Evolutionary conservation across 2,113 vertebrate species (phyloP), one percentile per base, ranked within the genome.

Genomic region (Eurystomus gularis): DNA sequence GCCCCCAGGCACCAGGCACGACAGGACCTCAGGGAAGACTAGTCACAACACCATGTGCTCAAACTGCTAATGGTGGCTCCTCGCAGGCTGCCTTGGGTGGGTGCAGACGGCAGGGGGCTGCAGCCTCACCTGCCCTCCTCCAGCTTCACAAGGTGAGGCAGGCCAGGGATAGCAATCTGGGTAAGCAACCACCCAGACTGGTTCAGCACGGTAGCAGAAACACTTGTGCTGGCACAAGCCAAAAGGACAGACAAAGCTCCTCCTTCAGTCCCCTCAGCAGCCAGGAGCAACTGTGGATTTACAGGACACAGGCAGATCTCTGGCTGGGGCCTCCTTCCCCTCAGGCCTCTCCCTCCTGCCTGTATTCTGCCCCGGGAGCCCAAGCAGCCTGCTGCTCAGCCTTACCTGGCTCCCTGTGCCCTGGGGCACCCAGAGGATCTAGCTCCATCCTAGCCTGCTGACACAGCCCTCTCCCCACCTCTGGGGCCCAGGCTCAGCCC

Each of bases 101-200:
- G 52, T 1, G 9, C 29, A 14, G 58, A 16, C 19, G 9, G 57
- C 1, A n/a, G 0, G 31, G n/a, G 21, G 35, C 42, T 64, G 72
- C 39, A 12, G 75, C 71, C 71, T 20, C 40, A 57, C 68, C 62
- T 10, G 49, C 80, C 40, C 76, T 92, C 66, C 82, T 51, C 52
- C 9, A 64, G 72, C 80, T 54, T 39, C 44, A 9, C 54, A n/a
- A 60, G 51, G 49, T 0, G 0, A 82, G 40, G 75, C 4, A 0
- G 28, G 51, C 17, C 0, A 0, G 40, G 76, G 49, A 88, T 89
- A 90, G 40, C 49, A 51, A 61, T 11, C 71, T 10, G 14, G 11
- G 51, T 4, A 28, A 92, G 31, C 46, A 86, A 94, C 94, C 0
- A 8, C 86, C 64, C 94, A 0, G 0, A 91, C 94, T 66, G 93